Evolutionary conservation across 2,797 vertebrate species (phyloP).

Genomic region (Peromyscus attwateri): DNA sequence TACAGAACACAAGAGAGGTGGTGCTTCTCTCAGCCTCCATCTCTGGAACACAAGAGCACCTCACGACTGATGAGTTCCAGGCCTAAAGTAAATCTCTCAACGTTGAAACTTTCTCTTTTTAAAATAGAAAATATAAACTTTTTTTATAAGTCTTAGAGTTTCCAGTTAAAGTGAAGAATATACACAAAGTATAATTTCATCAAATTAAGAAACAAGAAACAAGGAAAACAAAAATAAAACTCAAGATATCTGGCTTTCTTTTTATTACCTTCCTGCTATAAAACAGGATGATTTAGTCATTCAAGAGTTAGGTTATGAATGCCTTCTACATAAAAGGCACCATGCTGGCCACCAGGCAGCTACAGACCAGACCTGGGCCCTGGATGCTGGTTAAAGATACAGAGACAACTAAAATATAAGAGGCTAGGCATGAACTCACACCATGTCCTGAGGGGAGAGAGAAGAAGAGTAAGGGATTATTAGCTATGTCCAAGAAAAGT

Average conservation of each 20-base stretch:
- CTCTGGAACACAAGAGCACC: not conserved
- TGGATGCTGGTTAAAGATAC: not conserved
- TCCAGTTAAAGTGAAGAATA: slow-evolving; percentile 45
- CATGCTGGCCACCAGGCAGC: not conserved
- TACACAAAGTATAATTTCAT: slow-evolving; percentile 16
- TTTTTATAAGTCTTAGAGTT: slow-evolving; percentile 39
- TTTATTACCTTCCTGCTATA: slow-evolving; percentile 48
- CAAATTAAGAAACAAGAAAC: slow-evolving; percentile 7
- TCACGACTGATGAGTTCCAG: not conserved
- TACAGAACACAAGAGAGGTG: not conserved
- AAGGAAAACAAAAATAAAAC: slow-evolving; percentile 59
- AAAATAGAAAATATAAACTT: slow-evolving; percentile 30
- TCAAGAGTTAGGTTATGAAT: not conserved
- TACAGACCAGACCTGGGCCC: not conserved
- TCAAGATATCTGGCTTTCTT: slow-evolving; percentile 39
- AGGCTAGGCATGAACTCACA: rapidly evolving
- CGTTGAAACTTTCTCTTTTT: not conserved
- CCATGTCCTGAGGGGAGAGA: not conserved
- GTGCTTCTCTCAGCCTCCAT: not conserved
- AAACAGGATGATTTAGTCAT: slow-evolving; percentile 14
- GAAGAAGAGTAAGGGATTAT: not conserved
- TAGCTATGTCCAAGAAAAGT: not conserved
- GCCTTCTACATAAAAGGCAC: not conserved
- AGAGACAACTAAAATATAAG: not conserved
- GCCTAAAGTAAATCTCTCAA: slow-evolving; percentile 1